Percentiles rank a stretch among this genome's conserved stretches.
Conservation (phyloP, 2,888 invertebrate genomes). For the Ariolimax columbianus region DNA sequence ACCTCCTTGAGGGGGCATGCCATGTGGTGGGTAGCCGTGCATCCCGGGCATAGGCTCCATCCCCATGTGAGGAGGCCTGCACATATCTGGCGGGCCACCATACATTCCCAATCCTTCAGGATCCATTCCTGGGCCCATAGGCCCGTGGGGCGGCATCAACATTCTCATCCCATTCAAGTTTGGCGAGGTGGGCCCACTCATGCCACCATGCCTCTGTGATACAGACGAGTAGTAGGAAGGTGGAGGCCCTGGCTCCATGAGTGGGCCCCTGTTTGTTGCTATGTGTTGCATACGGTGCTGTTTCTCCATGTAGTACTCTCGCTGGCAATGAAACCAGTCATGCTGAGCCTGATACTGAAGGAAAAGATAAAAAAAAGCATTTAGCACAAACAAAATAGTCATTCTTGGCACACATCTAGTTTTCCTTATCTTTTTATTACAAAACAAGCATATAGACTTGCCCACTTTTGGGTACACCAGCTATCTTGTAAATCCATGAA, state of each 20-base stretch:
- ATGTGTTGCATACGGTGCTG: constrained; percentile 51
- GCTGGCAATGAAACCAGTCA: constrained; percentile 94
- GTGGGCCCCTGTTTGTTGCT: constrained; percentile 54
- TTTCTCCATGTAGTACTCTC: constrained; percentile 82
- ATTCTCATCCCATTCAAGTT: constrained; percentile 59
- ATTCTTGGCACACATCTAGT: no score
- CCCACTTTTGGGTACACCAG: no score
- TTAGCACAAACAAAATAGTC: no score
- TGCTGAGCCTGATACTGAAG: constrained; percentile 83
- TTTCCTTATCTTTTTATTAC: no score
- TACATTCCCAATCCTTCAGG: constrained; percentile 52
- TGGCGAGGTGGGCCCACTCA: constrained; percentile 73
- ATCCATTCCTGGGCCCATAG: constrained; percentile 59
- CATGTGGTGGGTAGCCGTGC: constrained; percentile 58
- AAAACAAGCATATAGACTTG: no score
- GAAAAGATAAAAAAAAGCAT: constrained; percentile 77
- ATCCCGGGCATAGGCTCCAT: constrained; percentile 56
- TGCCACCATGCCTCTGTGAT: constrained; percentile 69
- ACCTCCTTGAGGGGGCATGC: constrained; percentile 62
- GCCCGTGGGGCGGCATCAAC: constrained; percentile 51
- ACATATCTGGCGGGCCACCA: constrained; percentile 53
- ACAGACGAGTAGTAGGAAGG: constrained; percentile 73
- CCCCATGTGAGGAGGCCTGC: constrained; percentile 51
- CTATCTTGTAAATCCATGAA: no score
- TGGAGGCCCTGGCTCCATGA: constrained; percentile 63